phyloP scores from a whole-genome alignment of 2,113 vertebrate species.

The Odocoileus virginianus region DNA sequence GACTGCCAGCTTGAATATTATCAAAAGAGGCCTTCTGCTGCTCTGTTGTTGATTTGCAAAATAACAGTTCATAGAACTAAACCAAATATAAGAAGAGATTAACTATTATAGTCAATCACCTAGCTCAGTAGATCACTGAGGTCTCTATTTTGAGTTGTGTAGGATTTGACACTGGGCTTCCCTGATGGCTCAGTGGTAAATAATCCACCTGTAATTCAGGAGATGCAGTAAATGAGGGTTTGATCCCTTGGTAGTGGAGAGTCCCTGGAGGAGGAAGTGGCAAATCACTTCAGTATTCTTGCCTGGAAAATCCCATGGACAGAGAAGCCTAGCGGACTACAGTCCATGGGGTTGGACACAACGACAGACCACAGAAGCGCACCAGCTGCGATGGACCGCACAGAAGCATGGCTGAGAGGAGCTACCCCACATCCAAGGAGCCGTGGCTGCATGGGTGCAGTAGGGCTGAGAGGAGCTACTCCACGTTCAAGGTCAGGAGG shows the following conservation, averaged over 20 bases:
- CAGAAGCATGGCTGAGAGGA: too few species aligned
- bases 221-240: not conserved
- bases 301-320: not conserved
- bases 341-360: not conserved
- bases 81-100: not conserved
- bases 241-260: not conserved
- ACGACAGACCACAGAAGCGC: too few species aligned
- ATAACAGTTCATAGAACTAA: not conserved
- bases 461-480: too few species aligned
- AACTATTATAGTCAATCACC: not conserved
- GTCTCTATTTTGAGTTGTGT: not conserved
- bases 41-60: not conserved
- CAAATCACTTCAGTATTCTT: not conserved
- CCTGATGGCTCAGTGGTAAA: not conserved
- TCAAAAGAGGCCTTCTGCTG: not conserved
- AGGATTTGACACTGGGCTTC: not conserved
- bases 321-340: not conserved
- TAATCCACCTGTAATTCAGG: not conserved
- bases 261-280: not conserved
- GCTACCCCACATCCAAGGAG: too few species aligned
- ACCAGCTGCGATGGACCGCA: accelerated
- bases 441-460: too few species aligned
- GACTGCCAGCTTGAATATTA: not conserved
- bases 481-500: too few species aligned
- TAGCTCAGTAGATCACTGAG: not conserved